Evolutionary conservation across 2,113 vertebrate genomes (phyloP).

Genomic region (Caloenas nicobarica): DNA sequence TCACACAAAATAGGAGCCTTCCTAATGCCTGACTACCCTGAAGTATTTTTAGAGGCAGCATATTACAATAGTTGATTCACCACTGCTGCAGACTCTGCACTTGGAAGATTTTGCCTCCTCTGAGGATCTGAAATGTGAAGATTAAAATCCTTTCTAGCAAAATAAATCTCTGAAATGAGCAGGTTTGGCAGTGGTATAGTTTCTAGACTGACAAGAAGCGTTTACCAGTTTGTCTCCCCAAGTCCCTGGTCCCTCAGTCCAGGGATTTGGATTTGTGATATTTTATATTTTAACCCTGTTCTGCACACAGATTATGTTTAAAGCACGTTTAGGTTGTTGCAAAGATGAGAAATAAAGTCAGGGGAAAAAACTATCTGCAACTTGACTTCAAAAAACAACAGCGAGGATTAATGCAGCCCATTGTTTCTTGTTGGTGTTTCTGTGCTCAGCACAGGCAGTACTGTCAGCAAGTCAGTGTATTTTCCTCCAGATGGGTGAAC

Average conservation of each 20-base stretch:
- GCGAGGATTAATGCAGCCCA: neutral
- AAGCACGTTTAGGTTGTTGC: neutral
- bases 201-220: neutral
- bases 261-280: neutral
- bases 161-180: constrained; percentile 41
- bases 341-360: neutral
- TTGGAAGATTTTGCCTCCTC: constrained; percentile 40
- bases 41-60: constrained; percentile 67
- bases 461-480: neutral
- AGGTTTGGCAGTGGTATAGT: neutral
- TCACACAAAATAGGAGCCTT: constrained; percentile 81
- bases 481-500: neutral
- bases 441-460: neutral
- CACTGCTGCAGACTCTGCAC: neutral
- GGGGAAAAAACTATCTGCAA: neutral
- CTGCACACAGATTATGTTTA: neutral
- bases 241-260: neutral
- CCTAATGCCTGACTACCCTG: constrained; percentile 73
- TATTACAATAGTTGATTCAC: constrained; percentile 76
- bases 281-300: constrained; percentile 8
- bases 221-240: neutral
- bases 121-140: constrained; percentile 44
- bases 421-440: constrained; percentile 15
- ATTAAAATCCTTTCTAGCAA: constrained; percentile 45
- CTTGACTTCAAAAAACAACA: constrained; percentile 6